phyloP scores from a whole-genome alignment of 2,888 invertebrate genomes.

The Cosmia pyralina region DNA sequence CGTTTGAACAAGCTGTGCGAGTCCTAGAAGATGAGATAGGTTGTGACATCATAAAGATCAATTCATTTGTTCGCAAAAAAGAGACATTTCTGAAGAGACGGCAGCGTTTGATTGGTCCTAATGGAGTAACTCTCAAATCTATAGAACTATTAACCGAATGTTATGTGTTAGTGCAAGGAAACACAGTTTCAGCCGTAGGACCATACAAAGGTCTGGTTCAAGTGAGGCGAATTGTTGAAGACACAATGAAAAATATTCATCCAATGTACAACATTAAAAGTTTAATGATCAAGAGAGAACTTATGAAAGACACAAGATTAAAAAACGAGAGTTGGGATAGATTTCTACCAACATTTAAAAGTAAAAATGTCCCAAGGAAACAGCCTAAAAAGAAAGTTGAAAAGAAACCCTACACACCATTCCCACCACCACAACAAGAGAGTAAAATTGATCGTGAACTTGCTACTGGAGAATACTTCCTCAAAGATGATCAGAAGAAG shows the following conservation, averaged over 20 bases:
- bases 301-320: constrained; percentile 97
- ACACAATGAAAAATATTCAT: constrained; percentile 99
- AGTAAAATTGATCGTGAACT: constrained; percentile 98
- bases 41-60: constrained; percentile 99
- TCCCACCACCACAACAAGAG: constrained; percentile 98
- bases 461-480: constrained; percentile 99
- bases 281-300: constrained; percentile 98
- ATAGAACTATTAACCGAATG: constrained; percentile 98
- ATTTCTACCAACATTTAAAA: constrained; percentile 98
- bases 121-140: constrained; percentile 99
- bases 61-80: constrained; percentile 96
- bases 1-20: constrained; percentile 97
- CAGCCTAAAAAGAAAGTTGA: constrained; percentile 95
- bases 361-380: constrained; percentile 96
- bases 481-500: constrained; percentile 95
- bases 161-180: constrained; percentile 99
- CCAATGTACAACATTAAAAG: constrained; percentile 99
- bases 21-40: constrained; percentile 97
- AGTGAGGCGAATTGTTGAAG: constrained; percentile 97
- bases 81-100: constrained; percentile 98
- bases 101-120: constrained; percentile 98
- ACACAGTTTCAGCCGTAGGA: constrained; percentile 98
- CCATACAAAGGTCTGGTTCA: constrained; percentile 97
- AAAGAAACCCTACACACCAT: constrained; percentile 99
- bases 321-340: constrained; percentile 99